Conservation (phyloP, 2,113 vertebrate species). For the Pseudorectes ferrugineus region DNA sequence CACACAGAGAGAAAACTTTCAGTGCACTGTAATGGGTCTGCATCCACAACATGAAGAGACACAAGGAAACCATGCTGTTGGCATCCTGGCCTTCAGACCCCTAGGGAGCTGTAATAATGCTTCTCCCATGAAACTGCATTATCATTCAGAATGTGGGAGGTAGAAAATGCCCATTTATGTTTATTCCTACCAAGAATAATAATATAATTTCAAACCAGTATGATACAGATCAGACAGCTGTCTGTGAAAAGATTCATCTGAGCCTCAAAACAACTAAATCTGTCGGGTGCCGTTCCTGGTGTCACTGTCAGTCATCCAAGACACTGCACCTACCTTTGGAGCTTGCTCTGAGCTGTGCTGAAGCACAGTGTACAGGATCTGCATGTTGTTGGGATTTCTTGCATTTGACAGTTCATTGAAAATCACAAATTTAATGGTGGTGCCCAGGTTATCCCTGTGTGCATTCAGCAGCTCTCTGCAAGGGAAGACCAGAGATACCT, state of each 20-base stretch:
- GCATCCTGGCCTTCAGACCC: not conserved
- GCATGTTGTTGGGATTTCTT: slow-evolving; percentile 98
- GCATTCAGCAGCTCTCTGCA: slow-evolving; percentile 91
- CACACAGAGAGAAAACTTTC: not conserved
- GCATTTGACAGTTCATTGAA: slow-evolving; percentile 97
- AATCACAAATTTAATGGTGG: slow-evolving; percentile 95
- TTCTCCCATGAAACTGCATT: not conserved
- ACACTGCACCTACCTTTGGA: slow-evolving; percentile 81
- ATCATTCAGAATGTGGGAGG: not conserved
- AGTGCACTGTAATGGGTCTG: not conserved
- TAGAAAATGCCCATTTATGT: not conserved
- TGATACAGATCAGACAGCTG: not conserved
- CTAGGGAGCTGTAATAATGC: accelerated
- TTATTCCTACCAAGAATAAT: not conserved
- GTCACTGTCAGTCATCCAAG: not conserved
- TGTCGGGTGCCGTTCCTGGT: accelerated
- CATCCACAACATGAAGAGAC: not conserved
- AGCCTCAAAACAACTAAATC: not conserved
- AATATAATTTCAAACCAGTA: not conserved
- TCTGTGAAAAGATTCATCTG: not conserved
- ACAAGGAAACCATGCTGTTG: not conserved
- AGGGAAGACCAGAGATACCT: not conserved
- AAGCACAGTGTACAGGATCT: slow-evolving; percentile 90
- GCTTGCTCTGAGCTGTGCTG: slow-evolving; percentile 95
- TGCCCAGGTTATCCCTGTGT: slow-evolving; percentile 92